Evolutionary conservation across 2,797 vertebrate genomes (phyloP), one percentile per base, ranked within the genome.

Genomic region (Crocodylus rhombifer): DNA sequence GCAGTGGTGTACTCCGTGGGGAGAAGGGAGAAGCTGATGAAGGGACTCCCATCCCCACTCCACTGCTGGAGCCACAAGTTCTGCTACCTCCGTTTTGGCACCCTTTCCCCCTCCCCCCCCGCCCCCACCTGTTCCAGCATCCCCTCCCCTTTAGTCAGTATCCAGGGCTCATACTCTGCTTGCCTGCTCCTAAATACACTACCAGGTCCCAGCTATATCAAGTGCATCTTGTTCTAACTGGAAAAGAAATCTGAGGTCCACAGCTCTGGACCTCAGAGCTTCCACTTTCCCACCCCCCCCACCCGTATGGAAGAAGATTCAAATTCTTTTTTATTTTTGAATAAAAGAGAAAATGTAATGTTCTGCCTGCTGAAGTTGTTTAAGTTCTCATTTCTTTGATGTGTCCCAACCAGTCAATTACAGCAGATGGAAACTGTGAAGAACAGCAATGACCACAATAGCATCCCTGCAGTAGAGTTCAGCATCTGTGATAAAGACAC

Each of bases 401-500:
- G 5, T 89, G 93, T 90, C 69, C 56, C 6, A 73, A 5, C 7
- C 84, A 91, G 88, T 89, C 85, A 61, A 2, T 79, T 67, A 81
- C 36, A 71, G 28, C 71, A 95, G 95, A 97, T 97, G 96, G 96
- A 14, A 90, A 96, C 91, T 58, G 30, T 87, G 69, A 81, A 86
- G 65, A 95, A 93, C 60, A 80, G 65, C 76, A 90, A 79, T 30
- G 90, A 93, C 56, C 58, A 91, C 71, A 93, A 61, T 61, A 90
- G 92, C 51, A 57, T 94, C 26, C 87, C 84, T 10, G 85, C 88
- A 42, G 92, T 94, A 55, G 95, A 97, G 80, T 82, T 96, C 61
- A 86, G 81, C 58, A 9, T 80, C 42, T 55, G 61, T 61, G 83
- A 90, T 86, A 94, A 80, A 74, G 90, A 88, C 62, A 25, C 55